A percentile compares a stretch with the other conserved stretches of the same genome.
Conservation (phyloP, 2,113 vertebrate genomes). For the Ceuthmochares aereus region DNA sequence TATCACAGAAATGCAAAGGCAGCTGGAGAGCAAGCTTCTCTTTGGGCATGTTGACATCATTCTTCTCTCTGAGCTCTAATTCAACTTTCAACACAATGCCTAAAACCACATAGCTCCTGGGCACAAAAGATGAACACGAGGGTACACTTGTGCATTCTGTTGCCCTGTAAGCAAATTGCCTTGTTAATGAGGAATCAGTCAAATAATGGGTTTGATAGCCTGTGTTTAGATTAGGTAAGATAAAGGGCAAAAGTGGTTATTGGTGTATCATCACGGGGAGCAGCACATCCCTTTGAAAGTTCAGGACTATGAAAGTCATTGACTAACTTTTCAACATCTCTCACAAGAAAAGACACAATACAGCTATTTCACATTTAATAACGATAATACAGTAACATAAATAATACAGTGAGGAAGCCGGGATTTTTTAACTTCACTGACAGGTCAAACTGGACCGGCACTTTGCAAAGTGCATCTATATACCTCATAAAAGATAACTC, state of each 20-base stretch:
- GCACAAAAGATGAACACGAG: slow-evolving; percentile 52
- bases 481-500: neutral
- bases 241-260: neutral
- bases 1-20: slow-evolving; percentile 33
- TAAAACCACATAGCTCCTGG: slow-evolving; percentile 13
- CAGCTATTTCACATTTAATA: neutral
- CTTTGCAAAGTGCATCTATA: neutral
- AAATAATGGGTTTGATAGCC: slow-evolving; percentile 40
- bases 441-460: neutral
- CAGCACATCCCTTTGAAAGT: neutral
- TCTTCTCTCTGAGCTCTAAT: slow-evolving; percentile 52
- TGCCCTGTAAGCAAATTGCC: slow-evolving; percentile 66
- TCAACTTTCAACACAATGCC: slow-evolving; percentile 55
- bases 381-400: neutral
- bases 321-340: neutral
- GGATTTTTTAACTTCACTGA: neutral
- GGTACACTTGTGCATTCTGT: slow-evolving; percentile 40
- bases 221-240: slow-evolving; percentile 33
- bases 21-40: slow-evolving; percentile 8
- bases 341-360: neutral
- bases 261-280: neutral
- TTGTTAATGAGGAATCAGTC: slow-evolving; percentile 53
- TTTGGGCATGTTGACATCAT: slow-evolving; percentile 59
- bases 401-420: neutral
- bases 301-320: neutral